Percentiles rank a stretch among this genome's conserved stretches.
Evolutionary conservation across 2,888 invertebrate genomes (phyloP).

Genomic region (Elegia similella): DNA sequence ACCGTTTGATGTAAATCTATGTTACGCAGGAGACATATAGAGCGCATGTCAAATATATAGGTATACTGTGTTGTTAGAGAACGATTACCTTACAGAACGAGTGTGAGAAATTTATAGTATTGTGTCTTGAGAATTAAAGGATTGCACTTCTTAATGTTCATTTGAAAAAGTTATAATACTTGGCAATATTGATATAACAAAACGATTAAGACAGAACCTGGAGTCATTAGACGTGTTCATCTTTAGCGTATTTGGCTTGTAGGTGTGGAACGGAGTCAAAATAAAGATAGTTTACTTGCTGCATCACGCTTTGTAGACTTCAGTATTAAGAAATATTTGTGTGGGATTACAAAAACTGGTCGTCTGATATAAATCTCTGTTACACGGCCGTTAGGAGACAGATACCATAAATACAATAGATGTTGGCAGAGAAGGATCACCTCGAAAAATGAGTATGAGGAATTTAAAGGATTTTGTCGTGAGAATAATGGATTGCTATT

Average conservation of each 20-base stretch:
- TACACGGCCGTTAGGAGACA: neutral
- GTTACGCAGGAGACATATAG: neutral
- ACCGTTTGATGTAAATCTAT: constrained; percentile 8
- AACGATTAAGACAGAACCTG: too few relatives aligned
- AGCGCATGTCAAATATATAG: neutral
- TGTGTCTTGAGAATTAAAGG: neutral
- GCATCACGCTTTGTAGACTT: constrained; percentile 4
- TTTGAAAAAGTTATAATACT: too few relatives aligned
- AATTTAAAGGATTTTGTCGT: too few relatives aligned
- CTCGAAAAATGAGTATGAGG: too few relatives aligned
- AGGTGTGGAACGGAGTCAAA: too few relatives aligned
- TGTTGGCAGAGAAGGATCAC: neutral
- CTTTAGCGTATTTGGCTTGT: too few relatives aligned
- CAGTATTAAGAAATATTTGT: constrained; percentile 15
- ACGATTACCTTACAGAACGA: too few relatives aligned
- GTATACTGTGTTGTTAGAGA: neutral
- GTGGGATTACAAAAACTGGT: constrained; percentile 9
- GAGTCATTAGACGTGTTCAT: too few relatives aligned
- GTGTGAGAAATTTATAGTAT: neutral
- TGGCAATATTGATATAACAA: too few relatives aligned
- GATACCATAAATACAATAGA: neutral
- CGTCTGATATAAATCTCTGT: constrained; percentile 10
- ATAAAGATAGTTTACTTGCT: too few relatives aligned
- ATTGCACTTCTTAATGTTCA: too few relatives aligned
- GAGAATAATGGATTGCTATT: too few relatives aligned